Evolutionary conservation across 2,113 vertebrate species (phyloP), one percentile per base, ranked within the genome.

Genomic region (Taxidea taxus): DNA sequence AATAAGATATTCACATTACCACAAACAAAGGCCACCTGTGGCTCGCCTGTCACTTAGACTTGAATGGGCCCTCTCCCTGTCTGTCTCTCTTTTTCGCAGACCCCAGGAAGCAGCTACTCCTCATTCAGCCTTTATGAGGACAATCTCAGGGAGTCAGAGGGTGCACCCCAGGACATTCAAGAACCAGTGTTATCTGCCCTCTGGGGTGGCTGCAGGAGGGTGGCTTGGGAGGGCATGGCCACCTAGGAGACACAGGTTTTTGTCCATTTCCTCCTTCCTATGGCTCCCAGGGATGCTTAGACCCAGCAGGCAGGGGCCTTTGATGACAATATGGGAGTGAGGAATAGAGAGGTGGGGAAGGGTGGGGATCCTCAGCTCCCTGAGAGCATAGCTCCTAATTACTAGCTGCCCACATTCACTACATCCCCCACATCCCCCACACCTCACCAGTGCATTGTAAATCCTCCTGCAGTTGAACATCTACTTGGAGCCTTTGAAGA

Each of bases 401-500:
- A 29, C 27, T 4, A 70, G 31, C 47, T 56, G 27, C 74, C 37
- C n/a, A 92, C 21, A 54, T 31, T 74, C 23, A 34, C 82, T 80
- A 72, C 74, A 64, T 75, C 54, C 34, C 60, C n/a, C n/a, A 72
- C 74, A 64, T 75, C 54, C 34, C 80, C 25, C 4, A 58, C 37
- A 37, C 21, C 58, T 47, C 51, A 39, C 64, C 14, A 64, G 12
- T 13, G 47, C 23, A 72, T 44, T 37, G 90, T n/a, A 93, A 91
- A 78, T 75, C 72, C 83, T 34, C 18, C 27, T n/a, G 60, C 77
- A 44, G 34, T 42, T 51, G 21, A 66, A 77, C 64, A 94, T 39
- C 31, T 21, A 85, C 70, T 87, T 47, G 82, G 60, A 31, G 27
- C 51, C 90, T 89, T 70, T 81, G 90, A 91, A 95, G 92, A 98